Percentiles rank a stretch among this genome's conserved stretches.
These are phyloP conservation scores for Anas platyrhynchos DNA, from an alignment of 2,113 vertebrate species.

Conservation along the genomic window DNA sequence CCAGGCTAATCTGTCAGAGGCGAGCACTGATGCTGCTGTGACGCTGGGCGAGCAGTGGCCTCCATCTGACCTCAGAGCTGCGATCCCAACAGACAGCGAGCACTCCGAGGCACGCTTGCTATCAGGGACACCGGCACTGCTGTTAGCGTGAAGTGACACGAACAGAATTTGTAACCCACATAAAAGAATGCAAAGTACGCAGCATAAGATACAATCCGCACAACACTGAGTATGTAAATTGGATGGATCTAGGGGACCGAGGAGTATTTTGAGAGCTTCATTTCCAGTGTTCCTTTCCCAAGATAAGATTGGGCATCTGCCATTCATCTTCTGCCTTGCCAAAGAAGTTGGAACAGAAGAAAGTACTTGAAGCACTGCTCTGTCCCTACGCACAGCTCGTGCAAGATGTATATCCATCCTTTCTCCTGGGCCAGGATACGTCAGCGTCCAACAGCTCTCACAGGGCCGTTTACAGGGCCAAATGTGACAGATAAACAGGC, in stretches of 20 bases:
- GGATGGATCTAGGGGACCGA: not conserved
- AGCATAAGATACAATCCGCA: not conserved
- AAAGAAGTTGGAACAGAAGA: not conserved
- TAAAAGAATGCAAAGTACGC: not conserved
- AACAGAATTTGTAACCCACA: not conserved
- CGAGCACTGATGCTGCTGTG: not conserved
- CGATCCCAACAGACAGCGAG: not conserved
- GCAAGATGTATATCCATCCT: not conserved
- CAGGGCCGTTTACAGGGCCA: not conserved
- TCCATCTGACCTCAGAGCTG: not conserved
- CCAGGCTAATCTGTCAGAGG: not conserved
- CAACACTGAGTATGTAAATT: not conserved
- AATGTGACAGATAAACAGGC: not conserved
- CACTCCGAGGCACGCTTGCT: not conserved
- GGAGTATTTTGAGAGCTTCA: not conserved
- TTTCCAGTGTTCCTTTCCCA: slow-evolving; percentile 7
- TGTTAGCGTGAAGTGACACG: not conserved
- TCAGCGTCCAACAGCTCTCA: not conserved
- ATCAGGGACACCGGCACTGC: not conserved
- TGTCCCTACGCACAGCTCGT: not conserved
- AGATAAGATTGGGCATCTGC: not conserved
- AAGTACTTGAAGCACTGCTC: not conserved
- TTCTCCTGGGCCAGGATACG: not conserved
- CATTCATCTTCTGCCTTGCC: not conserved
- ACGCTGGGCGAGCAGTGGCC: not conserved